These are phyloP conservation scores for Vannuccia rotundouncinata DNA, from an alignment of 2,888 invertebrate genomes.

Conservation along the genomic window DNA sequence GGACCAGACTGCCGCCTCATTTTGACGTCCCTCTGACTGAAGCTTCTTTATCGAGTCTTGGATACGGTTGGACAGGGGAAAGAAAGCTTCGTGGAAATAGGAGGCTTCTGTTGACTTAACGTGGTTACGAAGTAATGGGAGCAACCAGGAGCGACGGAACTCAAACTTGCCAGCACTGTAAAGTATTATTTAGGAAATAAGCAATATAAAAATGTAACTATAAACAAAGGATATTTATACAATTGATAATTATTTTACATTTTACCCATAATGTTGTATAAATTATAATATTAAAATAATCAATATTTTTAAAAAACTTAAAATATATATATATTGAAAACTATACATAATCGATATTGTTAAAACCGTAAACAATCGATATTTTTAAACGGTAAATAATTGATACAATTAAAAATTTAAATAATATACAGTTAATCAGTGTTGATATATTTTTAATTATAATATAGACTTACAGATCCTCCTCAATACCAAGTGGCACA, in stretches of 20 bases:
- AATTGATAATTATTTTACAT: no score
- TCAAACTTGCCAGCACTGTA: conserved; percentile 13
- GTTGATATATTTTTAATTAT: neutral
- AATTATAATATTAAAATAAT: no score
- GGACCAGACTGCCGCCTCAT: neutral
- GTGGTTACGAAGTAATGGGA: neutral
- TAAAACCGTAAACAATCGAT: no score
- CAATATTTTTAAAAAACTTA: no score
- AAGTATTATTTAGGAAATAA: neutral
- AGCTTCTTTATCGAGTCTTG: neutral
- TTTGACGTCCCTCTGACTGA: neutral
- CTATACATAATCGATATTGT: no score
- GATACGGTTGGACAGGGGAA: neutral
- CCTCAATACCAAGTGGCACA: neutral
- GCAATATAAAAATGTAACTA: neutral
- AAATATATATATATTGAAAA: no score
- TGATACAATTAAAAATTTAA: no score
- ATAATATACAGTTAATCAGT: no score
- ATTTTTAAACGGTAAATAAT: no score
- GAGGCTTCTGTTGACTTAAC: neutral
- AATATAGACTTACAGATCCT: neutral
- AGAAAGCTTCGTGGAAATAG: neutral
- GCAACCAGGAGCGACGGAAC: conserved; percentile 18
- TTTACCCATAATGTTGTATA: no score
- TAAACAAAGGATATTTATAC: neutral